Evolutionary conservation across 2,797 vertebrate species (phyloP).

Genomic region (Neostethus bicornis): DNA sequence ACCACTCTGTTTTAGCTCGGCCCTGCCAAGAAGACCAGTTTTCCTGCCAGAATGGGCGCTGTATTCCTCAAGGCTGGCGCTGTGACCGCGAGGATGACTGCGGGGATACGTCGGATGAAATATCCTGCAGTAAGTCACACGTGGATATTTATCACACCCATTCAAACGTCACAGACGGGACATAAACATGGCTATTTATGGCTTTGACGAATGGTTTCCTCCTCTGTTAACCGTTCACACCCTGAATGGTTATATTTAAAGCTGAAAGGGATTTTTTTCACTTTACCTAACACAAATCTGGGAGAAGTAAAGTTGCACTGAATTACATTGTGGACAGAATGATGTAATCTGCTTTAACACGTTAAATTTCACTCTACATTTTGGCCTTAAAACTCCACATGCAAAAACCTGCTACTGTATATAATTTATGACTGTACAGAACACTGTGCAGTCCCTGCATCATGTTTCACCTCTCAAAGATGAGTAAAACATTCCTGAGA

Average conservation of each 20-base stretch:
- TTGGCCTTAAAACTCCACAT: conserved; percentile 3
- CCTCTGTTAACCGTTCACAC: conserved; percentile 7
- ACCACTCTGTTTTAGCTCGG: conserved; percentile 79
- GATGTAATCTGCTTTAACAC: conserved; percentile 9
- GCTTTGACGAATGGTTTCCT: conserved; percentile 2
- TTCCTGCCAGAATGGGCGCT: conserved; percentile 93
- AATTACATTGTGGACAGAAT: conserved; percentile 5
- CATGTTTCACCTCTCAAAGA: conserved; percentile 17
- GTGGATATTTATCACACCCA: conserved; percentile 9
- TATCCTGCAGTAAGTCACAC: conserved; percentile 87
- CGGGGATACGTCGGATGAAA: conserved; percentile 91
- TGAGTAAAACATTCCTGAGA: neutral
- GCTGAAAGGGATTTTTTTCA: neutral
- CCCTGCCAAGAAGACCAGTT: conserved; percentile 91
- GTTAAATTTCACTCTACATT: conserved; percentile 14
- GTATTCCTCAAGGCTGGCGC: conserved; percentile 89
- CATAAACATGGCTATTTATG: conserved; percentile 8
- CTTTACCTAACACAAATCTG: neutral
- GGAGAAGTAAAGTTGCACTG: neutral
- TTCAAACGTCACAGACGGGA: conserved; percentile 25
- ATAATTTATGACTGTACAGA: conserved; percentile 21
- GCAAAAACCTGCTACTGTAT: conserved; percentile 5
- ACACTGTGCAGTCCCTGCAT: conserved; percentile 3
- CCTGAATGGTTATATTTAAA: neutral
- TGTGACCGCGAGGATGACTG: conserved; percentile 97